phyloP scores from a whole-genome alignment of 2,113 vertebrate species.

The Emydocephalus ijimae region DNA sequence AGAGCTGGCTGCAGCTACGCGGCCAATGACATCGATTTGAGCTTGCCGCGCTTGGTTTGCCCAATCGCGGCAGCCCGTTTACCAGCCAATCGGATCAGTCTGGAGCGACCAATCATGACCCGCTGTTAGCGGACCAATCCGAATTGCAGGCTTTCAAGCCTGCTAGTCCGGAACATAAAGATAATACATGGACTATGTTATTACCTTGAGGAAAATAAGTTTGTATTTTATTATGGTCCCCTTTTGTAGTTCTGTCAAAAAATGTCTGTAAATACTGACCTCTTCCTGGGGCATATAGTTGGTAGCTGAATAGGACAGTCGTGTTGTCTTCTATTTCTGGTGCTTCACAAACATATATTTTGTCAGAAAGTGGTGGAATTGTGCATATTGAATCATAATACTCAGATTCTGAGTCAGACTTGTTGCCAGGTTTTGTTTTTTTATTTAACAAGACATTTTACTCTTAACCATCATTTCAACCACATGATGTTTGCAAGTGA shows the following conservation, averaged over 20 bases:
- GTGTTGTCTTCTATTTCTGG: neutral
- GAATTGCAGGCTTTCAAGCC: too few species aligned
- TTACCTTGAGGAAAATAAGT: neutral
- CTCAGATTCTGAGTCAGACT: neutral
- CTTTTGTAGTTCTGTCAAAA: neutral
- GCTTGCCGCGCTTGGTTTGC: too few species aligned
- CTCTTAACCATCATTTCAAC: neutral
- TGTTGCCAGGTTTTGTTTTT: neutral
- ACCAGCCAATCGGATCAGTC: too few species aligned
- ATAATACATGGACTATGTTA: neutral
- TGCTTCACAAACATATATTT: neutral
- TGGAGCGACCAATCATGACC: too few species aligned
- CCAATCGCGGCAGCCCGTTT: too few species aligned
- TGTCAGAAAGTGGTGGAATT: neutral
- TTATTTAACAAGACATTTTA: neutral
- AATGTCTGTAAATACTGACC: neutral
- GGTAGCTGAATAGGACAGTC: neutral
- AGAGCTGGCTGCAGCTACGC: too few species aligned
- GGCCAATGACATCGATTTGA: too few species aligned
- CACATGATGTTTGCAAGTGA: neutral
- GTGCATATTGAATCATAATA: neutral
- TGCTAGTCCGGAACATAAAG: neutral
- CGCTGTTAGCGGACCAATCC: too few species aligned
- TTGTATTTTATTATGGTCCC: neutral
- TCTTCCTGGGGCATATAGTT: neutral